Evolutionary conservation across 2,888 invertebrate genomes (phyloP).

Genomic region (Nipponacmea schrenckii): DNA sequence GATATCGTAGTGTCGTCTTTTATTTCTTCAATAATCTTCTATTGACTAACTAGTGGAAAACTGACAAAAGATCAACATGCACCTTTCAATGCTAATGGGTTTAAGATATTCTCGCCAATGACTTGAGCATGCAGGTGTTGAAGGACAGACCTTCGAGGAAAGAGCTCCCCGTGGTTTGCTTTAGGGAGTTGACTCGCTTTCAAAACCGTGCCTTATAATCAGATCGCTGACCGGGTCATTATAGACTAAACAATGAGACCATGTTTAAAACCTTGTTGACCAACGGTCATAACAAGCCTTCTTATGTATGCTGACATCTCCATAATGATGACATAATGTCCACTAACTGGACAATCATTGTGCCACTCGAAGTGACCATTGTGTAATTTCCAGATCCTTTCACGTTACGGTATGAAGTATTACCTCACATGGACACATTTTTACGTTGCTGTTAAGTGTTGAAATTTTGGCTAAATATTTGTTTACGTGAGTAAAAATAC

Average conservation of each 20-base stretch:
- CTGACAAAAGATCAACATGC: background rate
- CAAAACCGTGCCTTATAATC: too few relatives aligned
- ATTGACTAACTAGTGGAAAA: too few relatives aligned
- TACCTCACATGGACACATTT: too few relatives aligned
- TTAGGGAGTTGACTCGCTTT: too few relatives aligned
- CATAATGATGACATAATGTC: background rate
- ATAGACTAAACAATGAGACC: background rate
- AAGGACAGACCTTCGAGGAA: too few relatives aligned
- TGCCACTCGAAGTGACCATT: background rate
- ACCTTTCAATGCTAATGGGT: background rate
- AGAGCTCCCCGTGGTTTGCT: too few relatives aligned
- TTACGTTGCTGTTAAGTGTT: too few relatives aligned
- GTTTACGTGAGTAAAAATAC: too few relatives aligned
- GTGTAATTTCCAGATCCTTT: background rate
- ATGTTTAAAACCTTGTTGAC: background rate
- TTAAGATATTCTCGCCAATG: background rate
- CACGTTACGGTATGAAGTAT: background rate
- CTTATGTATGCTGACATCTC: conserved; percentile 1
- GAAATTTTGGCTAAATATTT: too few relatives aligned
- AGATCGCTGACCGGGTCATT: background rate
- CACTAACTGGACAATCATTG: background rate
- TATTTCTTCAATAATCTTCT: too few relatives aligned
- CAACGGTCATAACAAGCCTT: conserved; percentile 2
- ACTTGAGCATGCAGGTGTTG: background rate
- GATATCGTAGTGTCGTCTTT: too few relatives aligned